Conservation (phyloP, 1,140 invertebrate genomes). For the Pseudoatta argentina region DNA sequence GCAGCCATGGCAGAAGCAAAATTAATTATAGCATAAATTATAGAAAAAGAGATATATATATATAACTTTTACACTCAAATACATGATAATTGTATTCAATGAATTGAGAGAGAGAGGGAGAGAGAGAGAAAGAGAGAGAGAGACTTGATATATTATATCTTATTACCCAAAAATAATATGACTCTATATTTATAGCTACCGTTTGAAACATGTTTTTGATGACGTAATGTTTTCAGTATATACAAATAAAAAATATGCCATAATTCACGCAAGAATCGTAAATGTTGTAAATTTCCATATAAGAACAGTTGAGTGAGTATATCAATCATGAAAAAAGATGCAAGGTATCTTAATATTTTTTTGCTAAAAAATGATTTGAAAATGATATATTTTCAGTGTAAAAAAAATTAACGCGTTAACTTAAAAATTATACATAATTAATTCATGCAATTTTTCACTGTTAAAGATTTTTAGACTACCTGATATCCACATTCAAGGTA, state of each 20-base stretch:
- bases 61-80: neutral
- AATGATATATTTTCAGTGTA: neutral
- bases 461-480: constrained; percentile 26
- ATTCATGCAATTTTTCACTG: neutral
- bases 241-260: neutral
- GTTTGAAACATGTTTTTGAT: constrained; percentile 24
- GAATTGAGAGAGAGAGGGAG: neutral
- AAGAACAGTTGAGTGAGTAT: constrained; percentile 36
- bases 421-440: neutral
- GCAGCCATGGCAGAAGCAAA: neutral
- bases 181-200: constrained; percentile 3
- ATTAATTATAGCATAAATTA: neutral
- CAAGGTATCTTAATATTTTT: neutral
- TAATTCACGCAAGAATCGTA: neutral
- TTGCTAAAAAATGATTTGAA: neutral
- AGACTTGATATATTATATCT: neutral
- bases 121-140: no score
- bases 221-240: neutral
- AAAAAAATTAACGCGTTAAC: neutral
- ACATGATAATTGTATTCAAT: neutral
- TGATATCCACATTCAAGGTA: neutral
- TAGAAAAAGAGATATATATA: neutral
- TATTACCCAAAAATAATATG: neutral
- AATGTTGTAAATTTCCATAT: neutral
- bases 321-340: no score